Evolutionary conservation across 2,797 vertebrate species (phyloP), one percentile per base, ranked within the genome.

Genomic region (Nyctalus aviator): DNA sequence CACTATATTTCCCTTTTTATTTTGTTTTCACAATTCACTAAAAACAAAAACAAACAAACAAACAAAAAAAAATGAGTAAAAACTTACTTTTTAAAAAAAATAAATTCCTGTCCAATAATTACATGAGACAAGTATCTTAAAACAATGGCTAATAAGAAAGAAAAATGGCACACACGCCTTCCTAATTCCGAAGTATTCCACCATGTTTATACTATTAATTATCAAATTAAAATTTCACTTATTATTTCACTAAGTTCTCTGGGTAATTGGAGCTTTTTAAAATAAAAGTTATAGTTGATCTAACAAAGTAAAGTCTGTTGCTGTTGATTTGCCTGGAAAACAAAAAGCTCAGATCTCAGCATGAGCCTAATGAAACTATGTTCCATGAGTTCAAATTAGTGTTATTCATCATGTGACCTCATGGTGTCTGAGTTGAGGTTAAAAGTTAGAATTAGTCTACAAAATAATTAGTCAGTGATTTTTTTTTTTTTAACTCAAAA

Each of bases 211-310:
- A 95, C 41, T 88, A 87, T 95, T 94, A 93, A 91, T 91, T 94
- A 69, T 94, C 84, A 96, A 94, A 91, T 96, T 94, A 96, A 97
- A 84, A 84, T 94, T 92, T 91, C 83, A 93, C 93, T 93, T 96
- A 92, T 96, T 95, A 93, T 90, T 86, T 93, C 73, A 93, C 90
- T 93, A 94, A 92, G 90, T 37, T 78, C 69, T 95, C 72, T 55
- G 75, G 94, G 12, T 96, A 86, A 96, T 95, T 50, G 85, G 83
- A 86, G 66, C 90, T 97, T 91, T 94, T 78, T 66, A 86, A 94
- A 97, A 95, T 88, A 94, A 92, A 97, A 94, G 72, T 96, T 94
- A 62, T 91, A 95, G 94, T 97, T 93, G 82, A 92, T 95, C 71
- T 94, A 95, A 96, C 79, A 92, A 96, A 88, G 92, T 95, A 95